phyloP scores from a whole-genome alignment of 2,113 vertebrate species.

The Sphaerodactylus townsendi region DNA sequence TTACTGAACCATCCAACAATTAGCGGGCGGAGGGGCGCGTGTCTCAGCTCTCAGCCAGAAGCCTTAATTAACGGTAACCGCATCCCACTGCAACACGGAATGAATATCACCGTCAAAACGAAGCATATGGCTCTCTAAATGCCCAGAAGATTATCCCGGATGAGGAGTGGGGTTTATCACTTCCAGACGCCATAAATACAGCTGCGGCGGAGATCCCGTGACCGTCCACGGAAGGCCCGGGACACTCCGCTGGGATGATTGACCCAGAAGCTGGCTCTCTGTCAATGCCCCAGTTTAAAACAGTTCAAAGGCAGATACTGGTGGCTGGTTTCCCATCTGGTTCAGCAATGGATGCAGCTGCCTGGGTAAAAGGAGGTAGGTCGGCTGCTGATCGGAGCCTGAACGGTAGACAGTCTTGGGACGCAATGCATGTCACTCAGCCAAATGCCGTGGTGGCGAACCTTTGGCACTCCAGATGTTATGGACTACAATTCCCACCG shows the following conservation, averaged over 20 bases:
- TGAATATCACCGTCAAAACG: constrained; percentile 48
- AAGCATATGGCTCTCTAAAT: constrained; percentile 68
- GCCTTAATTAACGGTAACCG: constrained; percentile 65
- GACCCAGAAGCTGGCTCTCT: neutral
- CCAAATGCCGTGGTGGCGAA: too few relatives aligned
- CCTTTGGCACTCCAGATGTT: too few relatives aligned
- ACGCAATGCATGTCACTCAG: too few relatives aligned
- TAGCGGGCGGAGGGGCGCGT: constrained; percentile 14
- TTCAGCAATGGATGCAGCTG: too few relatives aligned
- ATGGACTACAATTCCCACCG: too few relatives aligned
- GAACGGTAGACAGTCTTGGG: too few relatives aligned
- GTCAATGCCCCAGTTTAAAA: too few relatives aligned
- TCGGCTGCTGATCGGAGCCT: too few relatives aligned
- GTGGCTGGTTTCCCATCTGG: too few relatives aligned
- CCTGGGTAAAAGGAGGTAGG: too few relatives aligned
- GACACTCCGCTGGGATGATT: neutral
- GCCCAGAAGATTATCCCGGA: constrained; percentile 60
- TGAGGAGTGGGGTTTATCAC: constrained; percentile 54
- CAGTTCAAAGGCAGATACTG: too few relatives aligned
- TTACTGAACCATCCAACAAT: constrained; percentile 50
- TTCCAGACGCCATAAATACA: constrained; percentile 57
- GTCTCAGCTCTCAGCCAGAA: constrained; percentile 54
- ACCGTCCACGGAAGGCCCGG: constrained; percentile 24
- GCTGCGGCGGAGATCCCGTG: constrained; percentile 35
- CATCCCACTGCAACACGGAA: constrained; percentile 44